Conservation (phyloP, 1,140 invertebrate genomes). For the Zaprionus camerounensis region DNA sequence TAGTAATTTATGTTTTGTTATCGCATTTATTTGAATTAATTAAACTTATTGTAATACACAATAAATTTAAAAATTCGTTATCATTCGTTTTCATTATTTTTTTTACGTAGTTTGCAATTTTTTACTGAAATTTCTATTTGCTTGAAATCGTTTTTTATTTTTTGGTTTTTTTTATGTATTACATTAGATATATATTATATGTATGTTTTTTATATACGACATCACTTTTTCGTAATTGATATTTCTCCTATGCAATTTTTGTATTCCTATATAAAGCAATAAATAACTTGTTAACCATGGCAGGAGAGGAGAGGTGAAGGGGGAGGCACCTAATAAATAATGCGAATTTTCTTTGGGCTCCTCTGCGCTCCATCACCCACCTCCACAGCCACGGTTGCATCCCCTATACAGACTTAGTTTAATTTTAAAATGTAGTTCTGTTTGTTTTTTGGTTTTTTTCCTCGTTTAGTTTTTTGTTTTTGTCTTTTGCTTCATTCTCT, state of each 20-base stretch:
- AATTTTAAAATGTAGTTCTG: conserved; percentile 76
- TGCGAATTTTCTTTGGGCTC: conserved; percentile 21
- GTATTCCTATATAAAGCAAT: conserved; percentile 83
- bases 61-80: conserved; percentile 60
- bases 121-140: conserved; percentile 80
- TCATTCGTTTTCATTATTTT: conserved; percentile 46
- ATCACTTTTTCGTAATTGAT: conserved; percentile 83
- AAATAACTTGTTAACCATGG: conserved; percentile 66
- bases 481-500: conserved; percentile 49
- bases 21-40: conserved; percentile 74
- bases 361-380: neutral
- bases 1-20: conserved; percentile 75
- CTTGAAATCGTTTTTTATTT: conserved; percentile 60
- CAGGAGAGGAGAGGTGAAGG: neutral
- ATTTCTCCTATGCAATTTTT: conserved; percentile 81
- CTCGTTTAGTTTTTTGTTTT: conserved; percentile 35
- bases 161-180: conserved; percentile 43
- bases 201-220: conserved; percentile 72
- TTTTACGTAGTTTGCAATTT: conserved; percentile 72
- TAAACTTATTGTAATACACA: conserved; percentile 62
- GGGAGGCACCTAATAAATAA: conserved; percentile 40
- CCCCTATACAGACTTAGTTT: conserved; percentile 78
- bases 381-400: conserved; percentile 28
- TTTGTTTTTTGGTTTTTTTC: conserved; percentile 38
- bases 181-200: conserved; percentile 74